These are phyloP conservation scores for Orchesella cincta DNA, from an alignment of 1,140 invertebrate genomes.

Conservation along the genomic window DNA sequence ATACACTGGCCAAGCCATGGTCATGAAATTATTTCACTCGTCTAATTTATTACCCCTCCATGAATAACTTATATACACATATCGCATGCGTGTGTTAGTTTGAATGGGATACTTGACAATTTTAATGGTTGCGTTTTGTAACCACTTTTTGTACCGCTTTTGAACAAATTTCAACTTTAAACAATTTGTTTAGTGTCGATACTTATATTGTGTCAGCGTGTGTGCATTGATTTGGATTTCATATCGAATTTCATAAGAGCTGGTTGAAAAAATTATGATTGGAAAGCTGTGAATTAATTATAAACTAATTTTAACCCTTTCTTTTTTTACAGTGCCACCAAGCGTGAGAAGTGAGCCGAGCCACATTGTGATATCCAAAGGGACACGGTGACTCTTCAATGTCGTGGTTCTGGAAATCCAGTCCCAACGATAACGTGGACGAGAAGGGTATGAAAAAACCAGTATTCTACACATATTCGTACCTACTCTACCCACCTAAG, in stretches of 20 bases:
- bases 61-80: too few relatives aligned
- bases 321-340: conserved; percentile 44
- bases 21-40: too few relatives aligned
- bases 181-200: too few relatives aligned
- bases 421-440: conserved; percentile 5
- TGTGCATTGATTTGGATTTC: neutral
- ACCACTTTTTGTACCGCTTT: too few relatives aligned
- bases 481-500: too few relatives aligned
- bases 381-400: conserved; percentile 7
- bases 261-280: too few relatives aligned
- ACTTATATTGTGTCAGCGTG: neutral
- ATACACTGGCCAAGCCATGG: too few relatives aligned
- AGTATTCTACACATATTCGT: neutral
- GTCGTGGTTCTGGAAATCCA: conserved; percentile 12
- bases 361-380: conserved; percentile 4
- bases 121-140: too few relatives aligned
- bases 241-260: neutral
- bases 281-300: too few relatives aligned
- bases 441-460: neutral
- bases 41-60: neutral
- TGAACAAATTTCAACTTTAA: too few relatives aligned
- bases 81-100: too few relatives aligned
- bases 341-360: conserved; percentile 46
- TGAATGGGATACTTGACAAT: neutral
- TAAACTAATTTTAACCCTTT: neutral